Evolutionary conservation across 1,140 invertebrate genomes (phyloP), one percentile per base, ranked within the genome.

Genomic region (Drosophila novamexicana): DNA sequence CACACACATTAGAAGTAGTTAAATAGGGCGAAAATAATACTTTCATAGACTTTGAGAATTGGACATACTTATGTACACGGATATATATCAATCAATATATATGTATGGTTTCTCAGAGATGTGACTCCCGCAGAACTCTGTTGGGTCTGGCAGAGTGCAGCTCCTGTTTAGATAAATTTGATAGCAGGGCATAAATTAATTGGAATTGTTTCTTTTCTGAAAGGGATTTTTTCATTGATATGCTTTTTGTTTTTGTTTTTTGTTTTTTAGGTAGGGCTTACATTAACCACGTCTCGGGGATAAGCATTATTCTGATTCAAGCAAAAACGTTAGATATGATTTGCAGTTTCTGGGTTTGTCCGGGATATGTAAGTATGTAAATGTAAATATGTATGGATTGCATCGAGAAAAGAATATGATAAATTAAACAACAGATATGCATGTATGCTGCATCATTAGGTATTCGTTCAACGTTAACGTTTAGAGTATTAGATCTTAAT

Each of bases 91-190:
- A 77, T 71, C 73, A 74, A 67, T 77, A 84, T 84, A 45, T 59
- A 40, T 52, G 34, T 67, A 44, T 56, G 40, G 29, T 45, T 49
- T 70, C 59, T 89, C 84, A 91, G 67, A 91, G 84, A 78, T 91
- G 90, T 39, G 90, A 91, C 79, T 91, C 90, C 74, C 88, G 85
- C 74, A 91, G 79, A 39, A 81, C 74, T 80, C 77, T 79, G 74
- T 61, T 70, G 72, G 68, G 75, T 63, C 64, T 81, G 86, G 76
- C 75, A 80, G 74, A 88, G 73, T 79, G 81, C 74, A 86, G 77
- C 68, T 88, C 90, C 90, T 91, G 90, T 91, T 88, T 75, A 75
- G 75, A 91, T 86, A 84, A 81, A 86, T 76, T 39, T 71, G 74
- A 90, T 84, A 84, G 58, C 47, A 62, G 47, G 72, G 57, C 53